These are phyloP conservation scores for Caenorhabditis angaria DNA, from an alignment of 2,888 invertebrate genomes.

Conservation along the genomic window DNA sequence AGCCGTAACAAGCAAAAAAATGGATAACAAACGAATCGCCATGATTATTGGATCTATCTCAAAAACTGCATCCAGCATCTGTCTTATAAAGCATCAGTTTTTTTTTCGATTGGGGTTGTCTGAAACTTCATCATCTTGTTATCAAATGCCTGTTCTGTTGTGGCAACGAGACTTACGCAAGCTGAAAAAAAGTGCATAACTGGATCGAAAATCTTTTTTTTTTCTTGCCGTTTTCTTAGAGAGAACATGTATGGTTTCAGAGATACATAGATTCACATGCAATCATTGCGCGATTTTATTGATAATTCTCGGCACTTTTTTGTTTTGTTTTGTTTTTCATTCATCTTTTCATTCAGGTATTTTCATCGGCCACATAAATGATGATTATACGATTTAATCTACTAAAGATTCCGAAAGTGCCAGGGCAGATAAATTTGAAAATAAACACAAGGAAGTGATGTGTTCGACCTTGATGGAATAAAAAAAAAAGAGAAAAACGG, in stretches of 20 bases:
- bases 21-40: conserved; percentile 16
- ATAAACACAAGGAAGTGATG: not conserved
- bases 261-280: not conserved
- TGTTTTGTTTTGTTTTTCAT: no score
- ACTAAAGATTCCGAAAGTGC: not conserved
- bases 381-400: not conserved
- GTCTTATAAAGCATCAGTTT: conserved; percentile 29
- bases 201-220: conserved; percentile 23
- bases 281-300: conserved; percentile 2
- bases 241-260: not conserved
- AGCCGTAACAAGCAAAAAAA: not conserved
- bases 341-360: not conserved
- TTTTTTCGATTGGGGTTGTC: no score
- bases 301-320: not conserved
- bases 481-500: not conserved
- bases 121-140: conserved; percentile 33
- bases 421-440: not conserved
- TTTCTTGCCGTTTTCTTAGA: not conserved
- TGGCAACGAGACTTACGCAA: conserved; percentile 46
- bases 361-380: not conserved
- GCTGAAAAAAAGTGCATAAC: conserved; percentile 37
- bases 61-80: conserved; percentile 17
- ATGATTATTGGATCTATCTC: not conserved
- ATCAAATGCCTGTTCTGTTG: conserved; percentile 45
- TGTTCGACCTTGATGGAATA: not conserved